Conservation (phyloP, 35 echinoderm and acorn worm species). For the Ophioderma brevispina region DNA sequence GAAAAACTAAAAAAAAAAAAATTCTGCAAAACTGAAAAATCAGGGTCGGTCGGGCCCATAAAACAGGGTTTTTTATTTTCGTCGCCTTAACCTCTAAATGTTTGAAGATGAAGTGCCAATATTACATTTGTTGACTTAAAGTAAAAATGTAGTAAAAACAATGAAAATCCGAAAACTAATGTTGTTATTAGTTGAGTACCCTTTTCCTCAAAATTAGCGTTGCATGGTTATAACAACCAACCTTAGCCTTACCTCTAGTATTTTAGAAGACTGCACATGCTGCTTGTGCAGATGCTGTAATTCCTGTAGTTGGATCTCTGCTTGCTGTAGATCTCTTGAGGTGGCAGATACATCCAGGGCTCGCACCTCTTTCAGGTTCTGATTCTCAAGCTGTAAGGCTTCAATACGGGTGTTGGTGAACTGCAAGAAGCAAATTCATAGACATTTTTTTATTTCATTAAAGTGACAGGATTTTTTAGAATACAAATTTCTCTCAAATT, state of each 20-base stretch:
- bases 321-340: not conserved
- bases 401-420: constrained; percentile 56
- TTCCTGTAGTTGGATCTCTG: not conserved
- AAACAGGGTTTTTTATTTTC: too few species aligned
- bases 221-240: not conserved
- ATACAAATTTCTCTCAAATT: too few species aligned
- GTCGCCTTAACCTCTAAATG: too few species aligned
- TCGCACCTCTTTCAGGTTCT: constrained; percentile 1
- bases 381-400: constrained; percentile 59
- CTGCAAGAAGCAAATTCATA: constrained; percentile 2
- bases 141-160: not conserved
- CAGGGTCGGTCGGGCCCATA: too few species aligned
- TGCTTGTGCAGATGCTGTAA: constrained; percentile 3
- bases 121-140: too few species aligned
- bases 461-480: too few species aligned
- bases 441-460: too few species aligned
- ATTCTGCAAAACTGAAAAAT: too few species aligned
- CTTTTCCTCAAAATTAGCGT: not conserved
- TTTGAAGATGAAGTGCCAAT: too few species aligned
- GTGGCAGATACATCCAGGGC: not conserved
- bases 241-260: constrained; percentile 6
- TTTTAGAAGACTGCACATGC: constrained; percentile 4
- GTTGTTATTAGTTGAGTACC: not conserved
- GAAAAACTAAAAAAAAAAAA: too few species aligned
- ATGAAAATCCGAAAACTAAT: not conserved